These are phyloP conservation scores for Nipponacmea schrenckii DNA, from an alignment of 2,888 invertebrate genomes.

Conservation along the genomic window DNA sequence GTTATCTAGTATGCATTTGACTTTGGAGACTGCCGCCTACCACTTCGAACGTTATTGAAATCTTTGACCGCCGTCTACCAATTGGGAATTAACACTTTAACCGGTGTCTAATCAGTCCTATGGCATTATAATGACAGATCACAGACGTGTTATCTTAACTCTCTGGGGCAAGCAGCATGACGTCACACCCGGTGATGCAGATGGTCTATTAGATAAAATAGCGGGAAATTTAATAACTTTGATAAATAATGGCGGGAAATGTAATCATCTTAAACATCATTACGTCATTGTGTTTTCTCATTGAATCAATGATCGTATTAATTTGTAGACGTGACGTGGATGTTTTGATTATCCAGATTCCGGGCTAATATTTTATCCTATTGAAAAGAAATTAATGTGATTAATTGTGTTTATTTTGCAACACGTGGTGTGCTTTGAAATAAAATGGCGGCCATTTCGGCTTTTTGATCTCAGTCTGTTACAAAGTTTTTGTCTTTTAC, in stretches of 20 bases:
- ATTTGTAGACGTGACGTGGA: neutral
- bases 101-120: too few species aligned
- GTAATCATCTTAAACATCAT: neutral
- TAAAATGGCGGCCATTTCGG: neutral
- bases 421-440: neutral
- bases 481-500: neutral
- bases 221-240: too few species aligned
- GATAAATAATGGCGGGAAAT: neutral
- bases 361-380: neutral
- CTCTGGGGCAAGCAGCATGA: too few species aligned
- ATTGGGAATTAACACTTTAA: too few species aligned
- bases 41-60: too few species aligned
- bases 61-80: too few species aligned
- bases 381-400: constrained; percentile 3
- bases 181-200: neutral
- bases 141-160: too few species aligned
- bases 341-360: neutral
- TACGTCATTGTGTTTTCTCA: constrained; percentile 5
- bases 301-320: neutral
- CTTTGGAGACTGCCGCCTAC: too few species aligned
- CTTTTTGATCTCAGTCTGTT: neutral
- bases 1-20: too few species aligned
- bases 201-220: neutral
- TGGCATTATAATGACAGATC: too few species aligned
- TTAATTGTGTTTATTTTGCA: constrained; percentile 3